phyloP scores from a whole-genome alignment of 2,797 vertebrate genomes.

The Muscicapa striata region DNA sequence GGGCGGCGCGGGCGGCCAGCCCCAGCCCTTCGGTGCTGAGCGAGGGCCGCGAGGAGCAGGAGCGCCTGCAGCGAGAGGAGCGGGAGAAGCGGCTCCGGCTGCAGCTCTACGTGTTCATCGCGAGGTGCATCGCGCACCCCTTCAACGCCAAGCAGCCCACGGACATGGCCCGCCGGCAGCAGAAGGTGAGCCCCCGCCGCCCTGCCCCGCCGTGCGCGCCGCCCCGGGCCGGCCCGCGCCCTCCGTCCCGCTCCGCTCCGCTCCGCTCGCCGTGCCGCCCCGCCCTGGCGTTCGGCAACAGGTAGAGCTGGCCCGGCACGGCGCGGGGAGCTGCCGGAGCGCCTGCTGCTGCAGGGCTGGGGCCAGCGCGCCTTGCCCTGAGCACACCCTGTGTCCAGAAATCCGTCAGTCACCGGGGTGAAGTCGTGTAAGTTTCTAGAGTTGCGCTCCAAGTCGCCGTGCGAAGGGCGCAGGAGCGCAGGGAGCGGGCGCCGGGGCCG shows the following conservation, averaged over 20 bases:
- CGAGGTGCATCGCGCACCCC: constrained; percentile 91
- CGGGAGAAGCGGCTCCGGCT: constrained; percentile 83
- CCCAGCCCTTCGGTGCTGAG: constrained; percentile 79
- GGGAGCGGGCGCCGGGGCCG: not conserved
- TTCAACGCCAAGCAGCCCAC: constrained; percentile 98
- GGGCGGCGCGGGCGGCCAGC: constrained; percentile 52
- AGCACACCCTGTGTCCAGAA: rapidly evolving
- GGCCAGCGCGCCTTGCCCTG: not conserved
- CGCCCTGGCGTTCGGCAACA: not conserved
- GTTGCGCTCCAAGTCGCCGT: not conserved
- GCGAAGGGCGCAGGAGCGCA: rapidly evolving
- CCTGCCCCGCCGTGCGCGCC: not conserved
- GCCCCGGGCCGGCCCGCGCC: not conserved
- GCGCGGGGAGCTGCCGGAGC: not conserved
- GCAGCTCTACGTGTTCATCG: constrained; percentile 92
- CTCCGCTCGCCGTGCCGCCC: not conserved
- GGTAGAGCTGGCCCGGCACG: not conserved
- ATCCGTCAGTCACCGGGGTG: rapidly evolving
- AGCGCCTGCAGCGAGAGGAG: constrained; percentile 78
- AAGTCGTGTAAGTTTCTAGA: not conserved
- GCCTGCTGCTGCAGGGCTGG: not conserved
- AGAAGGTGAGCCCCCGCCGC: constrained; percentile 87
- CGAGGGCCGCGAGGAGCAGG: constrained; percentile 80
- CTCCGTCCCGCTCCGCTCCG: not conserved
- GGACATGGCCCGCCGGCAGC: constrained; percentile 94